Evolutionary conservation across 1,140 invertebrate species (phyloP), one percentile per base, ranked within the genome.

Genomic region (Conus betulinus): DNA sequence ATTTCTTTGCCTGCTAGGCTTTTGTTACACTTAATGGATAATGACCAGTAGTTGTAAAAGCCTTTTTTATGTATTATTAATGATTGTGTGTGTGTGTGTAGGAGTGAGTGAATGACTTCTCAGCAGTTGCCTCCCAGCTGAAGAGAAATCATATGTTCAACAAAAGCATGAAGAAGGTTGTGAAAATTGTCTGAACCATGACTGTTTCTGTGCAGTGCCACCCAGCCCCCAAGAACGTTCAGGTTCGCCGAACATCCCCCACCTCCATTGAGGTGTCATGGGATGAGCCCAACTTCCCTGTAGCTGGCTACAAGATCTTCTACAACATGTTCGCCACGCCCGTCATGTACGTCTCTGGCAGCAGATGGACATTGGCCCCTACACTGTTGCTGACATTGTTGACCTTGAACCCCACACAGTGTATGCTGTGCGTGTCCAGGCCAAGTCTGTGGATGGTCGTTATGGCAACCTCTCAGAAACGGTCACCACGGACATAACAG

Each of bases 211-310:
- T 92, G 60, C 91, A 94, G 94, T 99, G 90, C 94, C 98, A 97
- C 88, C 88, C 97, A 97, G 90, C 93, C 97, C 98, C 99, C 0
- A 98, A 98, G 96, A 97, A 97, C 82, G 97, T 99, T 0, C 97
- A 97, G 94, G 98, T 93, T 10, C 88, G 88, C 3, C 91, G 94
- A 5, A 93, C 92, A 5, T 93, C 92, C 25, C 88, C 98, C 1
- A 98, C 99, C 17, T 98, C 98, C 0, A 99, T 99, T 0, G 98
- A 99, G 95, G 96, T 99, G 3, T 99, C 98, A 97, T 99, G 99
- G 99, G 98, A 99, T 93, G 96, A 97, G 97, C 97, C 89, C 97
- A 90, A 93, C 88, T 90, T 94, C 89, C 91, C 93, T 5, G 95
- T 98, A 94, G 96, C 97, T 51, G 98, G 98, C n/a, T 99, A 99